Conservation (phyloP, 2,113 vertebrate genomes). For the Lethenteron reissneri region DNA sequence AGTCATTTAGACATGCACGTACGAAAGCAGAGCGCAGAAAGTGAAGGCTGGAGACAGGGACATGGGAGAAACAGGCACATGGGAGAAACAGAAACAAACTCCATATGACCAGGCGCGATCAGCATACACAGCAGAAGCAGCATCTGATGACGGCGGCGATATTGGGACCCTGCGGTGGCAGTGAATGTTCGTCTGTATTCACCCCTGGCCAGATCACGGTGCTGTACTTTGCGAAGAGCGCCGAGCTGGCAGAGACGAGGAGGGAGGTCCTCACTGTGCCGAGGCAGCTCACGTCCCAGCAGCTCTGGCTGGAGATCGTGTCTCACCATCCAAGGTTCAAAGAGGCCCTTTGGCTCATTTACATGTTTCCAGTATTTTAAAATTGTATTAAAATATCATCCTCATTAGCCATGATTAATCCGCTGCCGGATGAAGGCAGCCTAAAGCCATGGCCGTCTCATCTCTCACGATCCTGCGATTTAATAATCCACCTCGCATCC, state of each 20-base stretch:
- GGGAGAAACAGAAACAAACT: no score
- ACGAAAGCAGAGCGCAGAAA: no score
- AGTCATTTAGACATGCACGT: no score
- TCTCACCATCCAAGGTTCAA: conserved; percentile 44
- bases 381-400: not conserved
- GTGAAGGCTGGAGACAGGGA: no score
- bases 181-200: not conserved
- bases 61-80: no score
- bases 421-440: not conserved
- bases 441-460: not conserved
- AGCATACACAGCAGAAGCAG: no score
- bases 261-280: conserved; percentile 34
- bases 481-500: no score
- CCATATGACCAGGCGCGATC: no score
- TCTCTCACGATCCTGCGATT: not conserved
- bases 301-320: conserved; percentile 55
- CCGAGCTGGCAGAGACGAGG: conserved; percentile 47
- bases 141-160: no score
- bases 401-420: not conserved
- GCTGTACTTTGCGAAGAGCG: conserved; percentile 70
- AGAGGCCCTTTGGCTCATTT: not conserved
- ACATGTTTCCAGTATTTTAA: not conserved
- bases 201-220: conserved; percentile 25
- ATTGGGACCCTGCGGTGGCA: no score
- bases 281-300: conserved; percentile 27